Evolutionary conservation across 1,140 invertebrate genomes (phyloP).

Genomic region (Pseudoatta argentina): DNA sequence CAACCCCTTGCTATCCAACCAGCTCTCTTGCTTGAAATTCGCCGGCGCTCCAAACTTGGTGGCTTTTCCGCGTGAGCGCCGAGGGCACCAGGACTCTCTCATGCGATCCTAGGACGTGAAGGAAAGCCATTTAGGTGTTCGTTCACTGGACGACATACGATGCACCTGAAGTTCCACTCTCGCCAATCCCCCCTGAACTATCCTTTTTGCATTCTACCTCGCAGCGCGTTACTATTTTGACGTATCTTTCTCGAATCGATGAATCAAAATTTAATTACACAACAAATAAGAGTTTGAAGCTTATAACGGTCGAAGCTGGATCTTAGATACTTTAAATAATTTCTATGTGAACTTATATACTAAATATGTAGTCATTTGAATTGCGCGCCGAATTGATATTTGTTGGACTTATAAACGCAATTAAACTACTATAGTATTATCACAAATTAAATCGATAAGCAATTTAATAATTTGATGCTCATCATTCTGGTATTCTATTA

Average conservation of each 20-base stretch:
- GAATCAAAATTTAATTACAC: no score
- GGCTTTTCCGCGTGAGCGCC: slow-evolving; percentile 39
- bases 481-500: no score
- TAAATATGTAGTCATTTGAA: no score
- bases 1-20: neutral
- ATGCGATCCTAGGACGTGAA: slow-evolving; percentile 24
- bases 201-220: slow-evolving; percentile 4
- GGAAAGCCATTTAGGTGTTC: slow-evolving; percentile 60
- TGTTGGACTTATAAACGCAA: no score
- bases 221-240: slow-evolving; percentile 15
- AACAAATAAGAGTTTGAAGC: no score
- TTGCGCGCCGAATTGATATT: no score
- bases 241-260: neutral
- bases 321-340: no score
- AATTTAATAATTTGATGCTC: no score
- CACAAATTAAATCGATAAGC: no score
- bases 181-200: neutral
- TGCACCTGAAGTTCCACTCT: slow-evolving; percentile 46
- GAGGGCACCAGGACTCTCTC: slow-evolving; percentile 14
- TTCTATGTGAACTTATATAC: no score
- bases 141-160: slow-evolving; percentile 34
- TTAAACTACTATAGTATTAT: no score
- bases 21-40: slow-evolving; percentile 39
- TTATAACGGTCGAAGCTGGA: no score
- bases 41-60: slow-evolving; percentile 33